Conservation (phyloP, 2,797 vertebrate species). For the Halcyon badia region DNA sequence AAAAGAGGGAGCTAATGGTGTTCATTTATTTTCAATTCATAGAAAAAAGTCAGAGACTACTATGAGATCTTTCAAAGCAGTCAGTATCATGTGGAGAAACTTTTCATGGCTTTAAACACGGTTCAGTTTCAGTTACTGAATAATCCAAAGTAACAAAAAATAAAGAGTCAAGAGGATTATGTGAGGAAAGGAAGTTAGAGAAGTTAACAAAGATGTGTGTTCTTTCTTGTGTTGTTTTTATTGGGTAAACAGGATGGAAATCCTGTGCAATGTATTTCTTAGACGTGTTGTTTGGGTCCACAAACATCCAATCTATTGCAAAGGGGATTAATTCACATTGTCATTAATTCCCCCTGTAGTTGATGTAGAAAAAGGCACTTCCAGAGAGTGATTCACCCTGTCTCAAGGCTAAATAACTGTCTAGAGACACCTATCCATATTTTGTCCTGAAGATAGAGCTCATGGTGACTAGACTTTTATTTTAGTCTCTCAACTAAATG, state of each 20-base stretch:
- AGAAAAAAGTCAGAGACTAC: neutral
- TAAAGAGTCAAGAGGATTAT: neutral
- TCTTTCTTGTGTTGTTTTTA: accelerated
- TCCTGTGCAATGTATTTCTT: neutral
- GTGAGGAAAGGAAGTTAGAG: neutral
- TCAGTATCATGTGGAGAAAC: neutral
- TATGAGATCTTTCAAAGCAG: neutral
- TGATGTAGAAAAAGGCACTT: neutral
- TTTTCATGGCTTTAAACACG: neutral
- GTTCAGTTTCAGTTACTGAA: neutral
- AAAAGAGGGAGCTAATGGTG: neutral
- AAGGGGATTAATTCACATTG: neutral
- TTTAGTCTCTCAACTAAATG: neutral
- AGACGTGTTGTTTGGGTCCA: accelerated
- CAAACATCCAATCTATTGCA: neutral
- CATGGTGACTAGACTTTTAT: neutral
- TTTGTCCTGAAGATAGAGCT: neutral
- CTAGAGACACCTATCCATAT: neutral
- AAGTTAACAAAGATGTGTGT: accelerated
- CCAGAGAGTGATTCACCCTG: neutral
- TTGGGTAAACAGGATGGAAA: neutral
- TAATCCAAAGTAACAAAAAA: neutral
- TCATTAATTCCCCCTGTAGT: neutral
- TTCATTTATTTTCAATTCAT: neutral
- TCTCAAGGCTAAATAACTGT: neutral